phyloP scores from a whole-genome alignment of 2,113 vertebrate genomes.

The Tichodroma muraria region DNA sequence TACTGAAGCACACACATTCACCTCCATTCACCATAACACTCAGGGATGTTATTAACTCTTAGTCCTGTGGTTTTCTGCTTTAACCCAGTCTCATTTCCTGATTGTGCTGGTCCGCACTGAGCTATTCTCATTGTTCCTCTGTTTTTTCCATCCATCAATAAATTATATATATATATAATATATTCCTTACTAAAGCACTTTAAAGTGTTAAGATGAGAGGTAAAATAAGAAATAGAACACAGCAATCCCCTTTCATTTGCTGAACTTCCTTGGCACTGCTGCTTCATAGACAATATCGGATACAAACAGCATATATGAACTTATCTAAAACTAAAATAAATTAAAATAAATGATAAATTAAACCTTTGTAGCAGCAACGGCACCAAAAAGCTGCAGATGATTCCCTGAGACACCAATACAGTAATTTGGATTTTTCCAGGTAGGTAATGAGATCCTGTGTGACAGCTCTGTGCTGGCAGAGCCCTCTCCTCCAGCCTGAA shows the following conservation, averaged over 20 bases:
- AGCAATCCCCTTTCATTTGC: background rate
- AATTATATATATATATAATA: background rate
- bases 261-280: background rate
- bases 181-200: background rate
- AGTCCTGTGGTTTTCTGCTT: background rate
- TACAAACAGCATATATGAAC: background rate
- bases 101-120: background rate
- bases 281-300: background rate
- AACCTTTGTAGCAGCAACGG: accelerated
- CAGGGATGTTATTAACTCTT: background rate
- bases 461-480: background rate
- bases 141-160: background rate
- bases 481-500: background rate
- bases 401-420: background rate
- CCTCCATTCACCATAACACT: background rate
- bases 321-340: background rate
- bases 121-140: background rate
- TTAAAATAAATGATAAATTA: background rate
- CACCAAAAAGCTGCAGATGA: background rate
- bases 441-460: background rate
- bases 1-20: background rate
- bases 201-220: background rate
- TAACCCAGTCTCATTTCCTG: background rate
- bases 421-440: background rate
- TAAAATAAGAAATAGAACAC: background rate